Percentiles rank a stretch among this genome's conserved stretches.
Conservation (phyloP, 2,797 vertebrate species). For the Arctocebus calabarensis region DNA sequence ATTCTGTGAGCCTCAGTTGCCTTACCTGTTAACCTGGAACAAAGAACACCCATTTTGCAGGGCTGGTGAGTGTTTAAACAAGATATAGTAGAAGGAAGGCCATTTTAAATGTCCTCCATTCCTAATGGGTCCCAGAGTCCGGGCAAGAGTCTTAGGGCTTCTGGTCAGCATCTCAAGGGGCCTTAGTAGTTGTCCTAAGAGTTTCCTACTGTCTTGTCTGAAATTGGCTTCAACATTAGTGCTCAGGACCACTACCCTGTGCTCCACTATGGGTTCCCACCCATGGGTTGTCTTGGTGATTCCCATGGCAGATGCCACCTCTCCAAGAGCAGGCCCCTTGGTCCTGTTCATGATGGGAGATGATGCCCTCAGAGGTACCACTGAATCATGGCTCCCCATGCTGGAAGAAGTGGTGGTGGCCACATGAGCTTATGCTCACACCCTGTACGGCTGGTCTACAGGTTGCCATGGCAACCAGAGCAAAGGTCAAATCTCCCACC, state of each 20-base stretch:
- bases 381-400: background rate
- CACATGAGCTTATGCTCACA: background rate
- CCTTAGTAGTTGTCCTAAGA: background rate
- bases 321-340: background rate
- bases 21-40: background rate
- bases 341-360: background rate
- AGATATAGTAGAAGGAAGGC: background rate
- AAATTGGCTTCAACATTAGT: background rate
- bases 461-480: background rate
- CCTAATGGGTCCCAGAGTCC: background rate
- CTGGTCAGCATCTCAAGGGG: background rate
- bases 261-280: background rate
- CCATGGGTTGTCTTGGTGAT: background rate
- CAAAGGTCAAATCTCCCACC: background rate
- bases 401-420: background rate
- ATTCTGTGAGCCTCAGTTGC: background rate
- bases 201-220: background rate
- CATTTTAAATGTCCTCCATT: background rate
- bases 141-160: background rate
- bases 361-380: background rate
- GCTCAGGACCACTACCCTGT: background rate
- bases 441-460: background rate
- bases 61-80: background rate
- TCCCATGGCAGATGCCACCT: background rate
- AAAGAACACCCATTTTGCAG: background rate